Base-by-base conservation (phyloP, 2,888 invertebrate genomes). In the Leptinotarsa rubiginosa region DNA sequence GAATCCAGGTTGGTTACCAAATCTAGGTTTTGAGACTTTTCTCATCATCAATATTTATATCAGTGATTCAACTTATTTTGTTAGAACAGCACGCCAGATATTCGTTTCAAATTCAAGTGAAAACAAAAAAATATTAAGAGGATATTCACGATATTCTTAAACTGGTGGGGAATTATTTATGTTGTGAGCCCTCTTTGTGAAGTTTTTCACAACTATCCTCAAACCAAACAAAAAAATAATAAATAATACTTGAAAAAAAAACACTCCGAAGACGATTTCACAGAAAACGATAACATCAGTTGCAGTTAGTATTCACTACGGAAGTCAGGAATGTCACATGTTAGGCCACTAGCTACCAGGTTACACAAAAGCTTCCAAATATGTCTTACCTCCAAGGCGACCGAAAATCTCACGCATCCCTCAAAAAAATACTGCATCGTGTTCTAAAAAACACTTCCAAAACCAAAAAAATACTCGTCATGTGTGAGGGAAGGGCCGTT, bases 381-480 rank as follows among this genome's bases (percentile, higher is more conserved):
- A 69, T 66, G 54, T 80, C 85, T 85, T 85, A 85, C 85, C 85
- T 85, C 84, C 84, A 85, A 85, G 85, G 85, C 84, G 84, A 85
- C 83, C 83, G 72, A 64, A 59, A 70, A 73, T 56, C 73, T 75
- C 67, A 73, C 76, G 80, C 70, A 75, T 81, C 80, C 81, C 81
- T 81, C 81, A 83, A 81, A 81, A 81, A 84, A 83, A 74, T 54
- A 49, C 68, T 25, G 59, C 66, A 65, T 20, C 22, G 62, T 41
- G 64, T 72, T 72, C 54, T 54, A 65, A 50, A 69, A 74, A 73
- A 70, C 47, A 73, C 54, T 59, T 56, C 49, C 16, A 70, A 47
- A 68, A 64, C 59, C 72, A 73, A 70, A 69, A 65, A 52, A 50
- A 70, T 5, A n/a, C 18, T 54, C 22, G 64, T 69, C 47, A 68